Evolutionary conservation across 2,113 vertebrate species (phyloP).

Genomic region (Phainopepla nitens): DNA sequence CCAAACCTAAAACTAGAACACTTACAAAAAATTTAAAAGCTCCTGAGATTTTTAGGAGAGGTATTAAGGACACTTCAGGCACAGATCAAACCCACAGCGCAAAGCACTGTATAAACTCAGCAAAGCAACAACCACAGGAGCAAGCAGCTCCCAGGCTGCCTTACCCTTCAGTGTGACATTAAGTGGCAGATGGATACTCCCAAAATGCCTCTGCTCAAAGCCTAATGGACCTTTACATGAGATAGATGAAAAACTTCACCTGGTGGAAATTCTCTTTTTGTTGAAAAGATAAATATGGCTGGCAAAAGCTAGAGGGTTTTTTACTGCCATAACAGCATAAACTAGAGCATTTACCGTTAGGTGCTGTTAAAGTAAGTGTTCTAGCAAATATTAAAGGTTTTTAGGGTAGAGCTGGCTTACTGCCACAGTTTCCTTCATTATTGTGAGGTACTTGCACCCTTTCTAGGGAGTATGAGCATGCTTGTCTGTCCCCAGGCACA

Average conservation of each 20-base stretch:
- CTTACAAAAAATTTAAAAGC: neutral
- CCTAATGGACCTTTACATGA: neutral
- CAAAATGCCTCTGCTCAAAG: neutral
- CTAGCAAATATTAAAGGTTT: neutral
- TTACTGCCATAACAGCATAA: neutral
- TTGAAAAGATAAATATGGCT: neutral
- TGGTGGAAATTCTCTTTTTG: neutral
- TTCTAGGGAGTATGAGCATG: neutral
- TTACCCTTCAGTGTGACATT: neutral
- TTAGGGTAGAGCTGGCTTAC: neutral
- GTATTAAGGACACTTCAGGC: neutral
- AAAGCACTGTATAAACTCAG: neutral
- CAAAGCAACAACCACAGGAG: neutral
- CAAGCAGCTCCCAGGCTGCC: neutral
- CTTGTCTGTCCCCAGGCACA: neutral
- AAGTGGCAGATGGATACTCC: neutral
- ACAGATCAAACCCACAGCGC: neutral
- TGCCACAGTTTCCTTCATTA: neutral
- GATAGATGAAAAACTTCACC: neutral
- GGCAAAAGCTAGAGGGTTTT: neutral
- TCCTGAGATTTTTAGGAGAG: neutral
- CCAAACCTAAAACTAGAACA: neutral
- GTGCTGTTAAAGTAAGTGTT: neutral
- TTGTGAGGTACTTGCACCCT: neutral
- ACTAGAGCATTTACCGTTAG: neutral